These are phyloP conservation scores for Drosophila nebulosa DNA, from an alignment of 1,140 invertebrate genomes.

Conservation along the genomic window DNA sequence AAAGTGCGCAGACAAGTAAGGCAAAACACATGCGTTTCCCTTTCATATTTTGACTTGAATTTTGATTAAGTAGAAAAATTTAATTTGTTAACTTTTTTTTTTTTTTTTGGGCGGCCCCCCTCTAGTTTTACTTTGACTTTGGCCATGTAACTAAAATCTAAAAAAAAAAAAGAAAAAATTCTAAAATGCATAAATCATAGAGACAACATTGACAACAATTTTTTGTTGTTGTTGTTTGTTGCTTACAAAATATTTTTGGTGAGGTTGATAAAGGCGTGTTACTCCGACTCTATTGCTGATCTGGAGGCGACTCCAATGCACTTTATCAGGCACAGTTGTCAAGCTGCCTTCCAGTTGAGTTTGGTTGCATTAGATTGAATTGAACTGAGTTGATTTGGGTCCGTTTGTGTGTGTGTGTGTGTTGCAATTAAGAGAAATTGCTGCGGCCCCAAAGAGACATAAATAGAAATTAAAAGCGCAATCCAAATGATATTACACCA, in stretches of 20 bases:
- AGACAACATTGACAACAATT: conserved; percentile 49
- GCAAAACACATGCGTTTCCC: conserved; percentile 36
- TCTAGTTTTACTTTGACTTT: conserved; percentile 23
- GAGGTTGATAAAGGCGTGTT: conserved; percentile 54
- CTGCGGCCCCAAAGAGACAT: conserved; percentile 55
- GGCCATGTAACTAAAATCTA: conserved; percentile 14
- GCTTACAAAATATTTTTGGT: not conserved
- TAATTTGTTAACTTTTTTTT: conserved; percentile 68
- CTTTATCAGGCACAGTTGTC: conserved; percentile 67
- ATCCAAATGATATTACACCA: conserved; percentile 73
- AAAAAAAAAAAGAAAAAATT: conserved; percentile 30
- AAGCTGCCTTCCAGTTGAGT: conserved; percentile 32
- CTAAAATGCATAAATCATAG: conserved; percentile 63
- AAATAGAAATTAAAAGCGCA: conserved; percentile 77
- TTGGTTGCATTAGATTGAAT: not conserved
- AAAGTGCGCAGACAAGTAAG: conserved; percentile 32
- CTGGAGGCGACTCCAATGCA: conserved; percentile 60
- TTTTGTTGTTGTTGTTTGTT: conserved; percentile 24
- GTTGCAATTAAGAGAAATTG: conserved; percentile 74
- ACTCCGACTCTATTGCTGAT: conserved; percentile 7
- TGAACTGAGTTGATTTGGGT: conserved; percentile 4
- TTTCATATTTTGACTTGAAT: conserved; percentile 67
- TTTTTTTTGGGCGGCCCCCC: conserved; percentile 48
- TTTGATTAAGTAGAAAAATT: conserved; percentile 76
- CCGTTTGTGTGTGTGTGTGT: conserved; percentile 13